These are phyloP conservation scores for Argopecten irradians DNA, from an alignment of 1,140 invertebrate genomes.

Conservation along the genomic window DNA sequence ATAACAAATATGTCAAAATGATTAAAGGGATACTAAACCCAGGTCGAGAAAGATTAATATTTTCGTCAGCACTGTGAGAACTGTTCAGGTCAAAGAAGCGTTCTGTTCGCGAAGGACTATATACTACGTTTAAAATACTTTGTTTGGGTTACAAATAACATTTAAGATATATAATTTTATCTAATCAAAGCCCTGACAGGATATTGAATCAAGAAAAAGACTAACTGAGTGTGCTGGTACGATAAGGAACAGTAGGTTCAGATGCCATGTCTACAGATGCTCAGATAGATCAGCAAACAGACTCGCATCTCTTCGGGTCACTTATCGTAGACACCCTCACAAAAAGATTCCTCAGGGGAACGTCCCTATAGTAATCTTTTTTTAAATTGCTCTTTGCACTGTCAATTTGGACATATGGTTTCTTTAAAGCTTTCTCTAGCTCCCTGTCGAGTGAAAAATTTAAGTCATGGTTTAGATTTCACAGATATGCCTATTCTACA, in stretches of 20 bases:
- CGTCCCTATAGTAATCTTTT: not conserved
- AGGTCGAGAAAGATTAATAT: not conserved
- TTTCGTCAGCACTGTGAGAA: not conserved
- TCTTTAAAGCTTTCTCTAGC: not conserved
- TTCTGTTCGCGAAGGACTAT: not conserved
- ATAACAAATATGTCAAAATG: not conserved
- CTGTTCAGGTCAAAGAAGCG: not conserved
- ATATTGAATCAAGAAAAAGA: constrained; percentile 9
- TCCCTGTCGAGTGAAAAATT: not conserved
- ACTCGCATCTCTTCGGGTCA: constrained; percentile 7
- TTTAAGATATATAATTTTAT: constrained; percentile 3
- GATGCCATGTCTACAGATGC: constrained; percentile 6
- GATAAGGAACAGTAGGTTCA: constrained; percentile 15
- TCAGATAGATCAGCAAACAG: not conserved
- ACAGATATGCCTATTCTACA: not conserved
- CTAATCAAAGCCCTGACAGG: constrained; percentile 6
- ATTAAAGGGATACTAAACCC: not conserved
- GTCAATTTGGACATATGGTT: not conserved
- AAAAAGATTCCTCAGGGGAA: not conserved
- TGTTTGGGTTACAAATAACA: not conserved
- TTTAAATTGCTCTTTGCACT: not conserved
- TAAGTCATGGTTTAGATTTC: constrained; percentile 5
- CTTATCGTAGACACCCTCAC: not conserved
- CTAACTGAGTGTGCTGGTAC: not conserved
- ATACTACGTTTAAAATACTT: not conserved